Conservation (phyloP, 2,113 vertebrate genomes). For the Catharus minimus region DNA sequence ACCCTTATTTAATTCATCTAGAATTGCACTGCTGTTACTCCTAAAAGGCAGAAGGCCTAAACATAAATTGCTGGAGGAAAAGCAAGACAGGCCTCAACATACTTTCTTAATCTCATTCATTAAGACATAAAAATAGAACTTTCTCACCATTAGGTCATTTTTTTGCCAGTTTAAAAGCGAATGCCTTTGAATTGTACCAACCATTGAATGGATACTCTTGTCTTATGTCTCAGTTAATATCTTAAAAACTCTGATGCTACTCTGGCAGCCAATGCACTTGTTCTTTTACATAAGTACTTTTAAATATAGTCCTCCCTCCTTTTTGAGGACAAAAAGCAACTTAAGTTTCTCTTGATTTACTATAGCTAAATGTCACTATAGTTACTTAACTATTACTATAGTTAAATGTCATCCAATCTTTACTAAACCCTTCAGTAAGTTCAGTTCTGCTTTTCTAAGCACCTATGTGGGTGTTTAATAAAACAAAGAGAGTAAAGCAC, state of each 20-base stretch:
- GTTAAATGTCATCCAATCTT: not conserved
- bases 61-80: not conserved
- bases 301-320: not conserved
- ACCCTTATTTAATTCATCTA: not conserved
- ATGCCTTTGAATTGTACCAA: not conserved
- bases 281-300: not conserved
- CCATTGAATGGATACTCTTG: not conserved
- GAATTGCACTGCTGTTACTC: not conserved
- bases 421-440: not conserved
- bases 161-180: not conserved
- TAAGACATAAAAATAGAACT: not conserved
- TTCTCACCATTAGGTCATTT: not conserved
- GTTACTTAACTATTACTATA: not conserved
- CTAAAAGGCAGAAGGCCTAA: not conserved
- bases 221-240: not conserved
- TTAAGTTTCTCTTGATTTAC: not conserved
- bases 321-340: not conserved
- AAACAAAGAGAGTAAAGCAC: not conserved
- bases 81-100: not conserved
- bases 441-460: not conserved
- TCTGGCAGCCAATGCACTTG: rapidly evolving
- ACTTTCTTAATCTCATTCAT: not conserved
- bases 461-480: rapidly evolving
- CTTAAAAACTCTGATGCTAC: not conserved
- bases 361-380: not conserved